Evolutionary conservation across 2,113 vertebrate species (phyloP).

Genomic region (Pao palembangensis): DNA sequence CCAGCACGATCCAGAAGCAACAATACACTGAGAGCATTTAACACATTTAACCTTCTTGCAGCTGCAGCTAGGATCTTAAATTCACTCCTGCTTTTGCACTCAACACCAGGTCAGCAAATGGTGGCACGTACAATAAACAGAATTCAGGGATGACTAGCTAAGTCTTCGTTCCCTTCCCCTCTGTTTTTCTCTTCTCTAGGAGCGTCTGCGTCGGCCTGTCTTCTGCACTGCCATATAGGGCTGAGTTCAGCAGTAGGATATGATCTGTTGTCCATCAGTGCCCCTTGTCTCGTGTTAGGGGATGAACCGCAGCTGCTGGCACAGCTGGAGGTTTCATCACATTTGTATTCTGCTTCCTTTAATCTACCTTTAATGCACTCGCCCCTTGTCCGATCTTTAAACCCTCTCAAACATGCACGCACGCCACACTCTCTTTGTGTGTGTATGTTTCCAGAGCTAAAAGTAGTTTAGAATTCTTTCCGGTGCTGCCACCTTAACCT

Average conservation of each 20-base stretch:
- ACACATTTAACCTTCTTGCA: neutral
- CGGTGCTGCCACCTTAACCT: too few relatives aligned
- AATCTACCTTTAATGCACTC: slow-evolving; percentile 61
- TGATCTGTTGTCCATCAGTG: slow-evolving; percentile 26
- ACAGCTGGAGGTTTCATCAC: slow-evolving; percentile 61
- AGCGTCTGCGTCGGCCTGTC: slow-evolving; percentile 27
- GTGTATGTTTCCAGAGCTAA: slow-evolving; percentile 5
- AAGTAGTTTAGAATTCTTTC: too few relatives aligned
- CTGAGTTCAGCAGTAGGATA: slow-evolving; percentile 11
- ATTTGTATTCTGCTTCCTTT: slow-evolving; percentile 40
- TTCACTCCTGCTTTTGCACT: slow-evolving; percentile 9
- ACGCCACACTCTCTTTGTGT: slow-evolving; percentile 12
- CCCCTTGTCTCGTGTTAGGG: slow-evolving; percentile 30
- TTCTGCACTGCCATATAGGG: slow-evolving; percentile 40
- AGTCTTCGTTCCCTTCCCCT: neutral
- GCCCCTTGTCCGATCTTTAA: slow-evolving; percentile 17
- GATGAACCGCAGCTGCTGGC: slow-evolving; percentile 57
- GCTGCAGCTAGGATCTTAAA: slow-evolving; percentile 17
- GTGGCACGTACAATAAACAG: neutral
- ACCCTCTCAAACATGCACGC: slow-evolving; percentile 8
- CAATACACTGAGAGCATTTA: too few relatives aligned
- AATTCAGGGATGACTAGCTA: neutral
- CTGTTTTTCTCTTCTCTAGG: neutral
- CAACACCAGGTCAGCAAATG: neutral
- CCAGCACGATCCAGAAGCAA: neutral